These are phyloP conservation scores for Drosophila peninsularis DNA, from an alignment of 2,888 invertebrate species.

Conservation along the genomic window DNA sequence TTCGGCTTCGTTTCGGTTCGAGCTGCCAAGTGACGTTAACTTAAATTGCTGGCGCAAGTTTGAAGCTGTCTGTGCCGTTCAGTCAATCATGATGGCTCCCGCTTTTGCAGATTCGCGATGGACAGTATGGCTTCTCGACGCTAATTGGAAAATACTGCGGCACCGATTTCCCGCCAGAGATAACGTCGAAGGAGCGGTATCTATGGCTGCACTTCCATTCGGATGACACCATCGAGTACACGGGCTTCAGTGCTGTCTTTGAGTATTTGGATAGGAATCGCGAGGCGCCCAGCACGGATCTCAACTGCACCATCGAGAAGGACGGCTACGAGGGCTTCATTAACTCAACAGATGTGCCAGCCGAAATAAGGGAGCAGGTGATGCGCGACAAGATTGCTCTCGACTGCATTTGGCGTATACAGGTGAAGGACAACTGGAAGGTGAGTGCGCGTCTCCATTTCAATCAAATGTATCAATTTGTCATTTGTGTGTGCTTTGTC, in stretches of 20 bases:
- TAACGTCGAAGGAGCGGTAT: constrained; percentile 90
- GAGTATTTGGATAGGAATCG: constrained; percentile 87
- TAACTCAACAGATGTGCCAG: constrained; percentile 86
- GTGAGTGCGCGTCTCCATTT: constrained; percentile 84
- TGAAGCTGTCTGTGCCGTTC: background rate
- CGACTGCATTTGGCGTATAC: constrained; percentile 91
- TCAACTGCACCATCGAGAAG: constrained; percentile 87
- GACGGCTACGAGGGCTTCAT: constrained; percentile 86
- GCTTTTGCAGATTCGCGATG: constrained; percentile 88
- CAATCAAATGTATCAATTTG: constrained; percentile 2
- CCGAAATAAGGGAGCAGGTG: constrained; percentile 86
- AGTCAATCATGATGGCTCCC: constrained; percentile 9
- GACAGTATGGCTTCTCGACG: constrained; percentile 90
- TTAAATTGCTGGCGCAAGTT: background rate
- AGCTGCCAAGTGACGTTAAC: background rate
- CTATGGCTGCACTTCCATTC: constrained; percentile 92
- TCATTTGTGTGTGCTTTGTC: constrained; percentile 3
- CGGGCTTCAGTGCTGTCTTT: constrained; percentile 92
- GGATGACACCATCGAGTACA: constrained; percentile 92
- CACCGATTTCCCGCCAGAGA: constrained; percentile 89
- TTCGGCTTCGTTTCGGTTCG: background rate
- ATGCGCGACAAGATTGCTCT: constrained; percentile 86
- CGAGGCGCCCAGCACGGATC: constrained; percentile 84
- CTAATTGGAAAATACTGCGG: constrained; percentile 90
- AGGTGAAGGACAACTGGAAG: constrained; percentile 88